Evolutionary conservation across 1,140 invertebrate species (phyloP).

Genomic region (Heliconius hewitsoni): DNA sequence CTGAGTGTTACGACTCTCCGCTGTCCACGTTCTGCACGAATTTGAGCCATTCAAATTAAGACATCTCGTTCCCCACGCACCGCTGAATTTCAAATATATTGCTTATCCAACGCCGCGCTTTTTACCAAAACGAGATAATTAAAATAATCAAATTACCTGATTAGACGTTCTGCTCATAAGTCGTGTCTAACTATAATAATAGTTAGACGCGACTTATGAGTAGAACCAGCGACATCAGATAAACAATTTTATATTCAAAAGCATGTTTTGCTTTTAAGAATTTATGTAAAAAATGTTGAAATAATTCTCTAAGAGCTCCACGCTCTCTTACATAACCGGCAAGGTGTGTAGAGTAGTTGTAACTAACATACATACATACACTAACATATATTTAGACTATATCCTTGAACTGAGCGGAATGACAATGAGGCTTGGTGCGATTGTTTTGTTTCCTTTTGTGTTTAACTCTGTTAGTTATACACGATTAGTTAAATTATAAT

Average conservation of each 20-base stretch:
- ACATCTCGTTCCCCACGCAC: too few relatives aligned
- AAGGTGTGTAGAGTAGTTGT: conserved; percentile 10
- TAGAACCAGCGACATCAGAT: not conserved
- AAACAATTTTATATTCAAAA: not conserved
- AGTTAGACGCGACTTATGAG: too few relatives aligned
- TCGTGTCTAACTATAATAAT: too few relatives aligned
- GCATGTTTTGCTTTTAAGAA: not conserved
- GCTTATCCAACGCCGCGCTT: too few relatives aligned
- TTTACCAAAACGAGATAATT: too few relatives aligned
- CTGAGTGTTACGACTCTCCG: not conserved
- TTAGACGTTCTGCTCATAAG: too few relatives aligned
- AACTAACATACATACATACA: not conserved
- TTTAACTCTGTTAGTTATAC: not conserved
- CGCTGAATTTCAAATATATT: too few relatives aligned
- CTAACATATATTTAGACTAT: not conserved
- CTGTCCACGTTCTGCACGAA: too few relatives aligned
- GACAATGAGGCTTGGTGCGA: conserved; percentile 18
- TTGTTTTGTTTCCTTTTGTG: conserved; percentile 10
- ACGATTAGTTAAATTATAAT: not conserved
- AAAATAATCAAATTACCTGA: not conserved
- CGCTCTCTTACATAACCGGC: conserved; percentile 7
- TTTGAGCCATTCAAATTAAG: too few relatives aligned
- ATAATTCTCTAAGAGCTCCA: not conserved
- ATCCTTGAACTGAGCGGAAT: conserved; percentile 30
- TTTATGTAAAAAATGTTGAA: not conserved